Conservation (phyloP, 53 echinoderm and acorn worm species). For the Crossaster papposus region DNA sequence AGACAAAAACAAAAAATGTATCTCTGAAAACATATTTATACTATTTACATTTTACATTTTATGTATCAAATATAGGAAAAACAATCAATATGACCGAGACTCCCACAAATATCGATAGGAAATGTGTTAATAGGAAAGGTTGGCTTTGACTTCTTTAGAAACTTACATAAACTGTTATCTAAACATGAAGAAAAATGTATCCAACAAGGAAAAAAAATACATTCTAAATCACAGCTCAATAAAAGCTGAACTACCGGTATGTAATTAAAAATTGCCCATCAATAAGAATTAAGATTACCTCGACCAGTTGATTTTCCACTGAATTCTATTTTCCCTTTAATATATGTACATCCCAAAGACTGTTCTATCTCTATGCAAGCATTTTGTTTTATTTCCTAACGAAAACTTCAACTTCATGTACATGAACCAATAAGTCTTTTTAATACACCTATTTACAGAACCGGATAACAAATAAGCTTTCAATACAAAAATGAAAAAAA, state of each 20-base stretch:
- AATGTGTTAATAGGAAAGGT: constrained; percentile 33
- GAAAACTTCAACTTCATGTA: neutral
- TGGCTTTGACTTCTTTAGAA: neutral
- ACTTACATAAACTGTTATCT: too few relatives aligned
- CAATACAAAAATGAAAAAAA: neutral
- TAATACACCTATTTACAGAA: neutral
- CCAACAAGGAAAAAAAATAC: too few relatives aligned
- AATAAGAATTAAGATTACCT: too few relatives aligned
- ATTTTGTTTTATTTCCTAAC: neutral
- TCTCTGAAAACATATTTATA: constrained; percentile 58
- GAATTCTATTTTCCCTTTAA: neutral
- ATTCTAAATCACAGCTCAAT: too few relatives aligned
- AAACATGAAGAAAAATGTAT: too few relatives aligned
- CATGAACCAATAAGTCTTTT: neutral
- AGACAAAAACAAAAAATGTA: constrained; percentile 15
- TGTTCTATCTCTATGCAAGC: neutral
- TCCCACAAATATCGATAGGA: constrained; percentile 29
- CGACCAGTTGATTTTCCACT: neutral
- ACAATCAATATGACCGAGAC: constrained; percentile 45
- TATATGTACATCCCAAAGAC: neutral
- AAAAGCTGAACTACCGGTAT: too few relatives aligned
- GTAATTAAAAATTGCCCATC: too few relatives aligned
- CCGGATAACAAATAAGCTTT: neutral
- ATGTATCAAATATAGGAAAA: constrained; percentile 43
- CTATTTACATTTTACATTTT: constrained; percentile 47